These are phyloP conservation scores for Heteromormyrus szaboi DNA, from an alignment of 2,797 vertebrate genomes.

Conservation along the genomic window DNA sequence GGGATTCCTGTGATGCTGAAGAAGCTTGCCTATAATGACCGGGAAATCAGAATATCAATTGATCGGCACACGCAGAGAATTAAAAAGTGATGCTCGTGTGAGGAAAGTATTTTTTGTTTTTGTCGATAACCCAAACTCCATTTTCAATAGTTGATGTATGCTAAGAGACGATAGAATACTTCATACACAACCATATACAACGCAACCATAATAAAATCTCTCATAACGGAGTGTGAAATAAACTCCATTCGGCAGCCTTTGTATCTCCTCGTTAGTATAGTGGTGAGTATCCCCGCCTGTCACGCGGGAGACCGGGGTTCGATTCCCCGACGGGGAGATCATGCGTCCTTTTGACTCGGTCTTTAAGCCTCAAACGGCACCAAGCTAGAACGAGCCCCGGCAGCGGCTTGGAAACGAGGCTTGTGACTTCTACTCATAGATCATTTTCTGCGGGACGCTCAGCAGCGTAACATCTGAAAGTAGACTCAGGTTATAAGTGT, in stretches of 20 bases:
- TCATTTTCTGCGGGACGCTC: background rate
- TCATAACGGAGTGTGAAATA: background rate
- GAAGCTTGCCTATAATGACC: background rate
- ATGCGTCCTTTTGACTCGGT: background rate
- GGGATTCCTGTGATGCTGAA: background rate
- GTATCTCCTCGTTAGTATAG: background rate
- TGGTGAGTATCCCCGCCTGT: background rate
- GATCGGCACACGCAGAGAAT: background rate
- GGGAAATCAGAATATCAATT: background rate
- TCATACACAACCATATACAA: background rate
- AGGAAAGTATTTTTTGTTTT: background rate
- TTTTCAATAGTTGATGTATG: background rate
- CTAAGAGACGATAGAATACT: background rate
- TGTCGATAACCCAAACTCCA: background rate
- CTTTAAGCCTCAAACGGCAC: background rate
- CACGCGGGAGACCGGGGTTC: background rate
- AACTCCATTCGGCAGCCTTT: accelerated
- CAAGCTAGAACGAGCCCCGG: background rate
- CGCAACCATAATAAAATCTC: background rate
- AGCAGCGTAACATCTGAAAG: background rate
- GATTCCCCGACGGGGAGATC: background rate
- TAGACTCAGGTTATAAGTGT: background rate
- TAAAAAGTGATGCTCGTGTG: background rate
- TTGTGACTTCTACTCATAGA: background rate
- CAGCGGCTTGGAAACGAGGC: background rate